Percentiles rank a stretch among this genome's conserved stretches.
These are phyloP conservation scores for Galerucella pusilla DNA, from an alignment of 2,888 invertebrate species.

Conservation along the genomic window DNA sequence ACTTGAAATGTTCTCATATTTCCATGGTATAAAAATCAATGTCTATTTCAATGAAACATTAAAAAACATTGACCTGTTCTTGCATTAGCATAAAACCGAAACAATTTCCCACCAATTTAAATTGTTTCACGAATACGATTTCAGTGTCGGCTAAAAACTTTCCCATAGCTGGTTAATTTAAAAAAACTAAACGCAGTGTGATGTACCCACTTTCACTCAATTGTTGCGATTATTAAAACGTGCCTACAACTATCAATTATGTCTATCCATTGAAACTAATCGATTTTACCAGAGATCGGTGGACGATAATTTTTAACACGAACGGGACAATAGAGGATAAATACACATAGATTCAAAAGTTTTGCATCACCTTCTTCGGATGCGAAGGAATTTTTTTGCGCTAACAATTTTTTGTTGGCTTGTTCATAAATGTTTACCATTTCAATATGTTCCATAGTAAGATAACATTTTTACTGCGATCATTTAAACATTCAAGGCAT, in stretches of 20 bases:
- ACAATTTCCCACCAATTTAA: slow-evolving; percentile 24
- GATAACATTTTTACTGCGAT: no score
- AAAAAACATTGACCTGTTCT: slow-evolving; percentile 10
- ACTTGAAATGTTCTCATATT: no score
- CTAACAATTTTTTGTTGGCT: no score
- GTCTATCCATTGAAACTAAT: slow-evolving; percentile 20
- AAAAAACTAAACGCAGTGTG: slow-evolving; percentile 7
- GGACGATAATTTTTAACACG: background rate
- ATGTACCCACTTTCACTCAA: slow-evolving; percentile 31
- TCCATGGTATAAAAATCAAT: no score
- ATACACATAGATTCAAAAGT: no score
- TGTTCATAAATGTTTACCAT: no score
- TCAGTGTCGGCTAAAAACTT: slow-evolving; percentile 13
- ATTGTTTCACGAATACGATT: slow-evolving; percentile 17
- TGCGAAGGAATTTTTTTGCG: no score
- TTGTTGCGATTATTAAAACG: slow-evolving; percentile 24
- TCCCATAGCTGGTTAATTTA: slow-evolving; percentile 28
- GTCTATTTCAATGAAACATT: no score
- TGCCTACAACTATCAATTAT: slow-evolving; percentile 20
- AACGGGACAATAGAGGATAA: no score
- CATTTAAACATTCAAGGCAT: no score
- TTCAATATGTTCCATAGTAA: no score
- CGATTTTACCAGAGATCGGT: slow-evolving; percentile 1
- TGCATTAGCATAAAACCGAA: slow-evolving; percentile 5
- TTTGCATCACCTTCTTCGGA: no score